Base-by-base conservation (phyloP, 2,113 vertebrate species). In the Platysteira castanea region DNA sequence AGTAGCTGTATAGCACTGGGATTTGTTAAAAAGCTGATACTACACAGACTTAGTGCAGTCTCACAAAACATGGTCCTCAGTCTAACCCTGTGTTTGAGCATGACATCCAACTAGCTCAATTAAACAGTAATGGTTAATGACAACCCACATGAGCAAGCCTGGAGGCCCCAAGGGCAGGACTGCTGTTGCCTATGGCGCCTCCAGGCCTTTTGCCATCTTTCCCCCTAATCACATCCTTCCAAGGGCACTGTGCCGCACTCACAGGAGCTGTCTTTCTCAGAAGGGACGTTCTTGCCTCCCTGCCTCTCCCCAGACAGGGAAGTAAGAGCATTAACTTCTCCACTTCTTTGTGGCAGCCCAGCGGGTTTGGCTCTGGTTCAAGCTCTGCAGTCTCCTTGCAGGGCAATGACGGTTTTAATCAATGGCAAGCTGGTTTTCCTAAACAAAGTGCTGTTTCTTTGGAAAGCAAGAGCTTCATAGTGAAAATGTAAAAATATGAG, bases 191-290 rank as follows among this genome's bases (percentile, higher is more conserved):
- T 16, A 3, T 1, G 1, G 30, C 27, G 15, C 42, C 67, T 77
- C 37, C 41, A 30, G 24, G 61, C 64, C 20, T 42, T 70, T 53
- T 74, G 31, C 27, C 19, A 33, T 53, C 68, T 47, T 77, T 44
- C n/a, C n/a, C 7, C 1, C 41, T 54, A 18, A 41, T 27, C 37
- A 39, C 19, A 28, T 39, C 76, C 28, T 64, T 68, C 52, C 59
- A 31, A 65, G 60, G 56, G 17, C 31, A 52, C 31, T 42, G 41
- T 0, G 0, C 52, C 0, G 0, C 17, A 6, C 19, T 79, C 11
- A 9, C 23, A 33, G 18, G 19, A 7, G 1, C 37, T 0, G 0
- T 63, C 35, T 67, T 92, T 63, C 56, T 95, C 59, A 31, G 41
- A 27, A 19, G 50, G 35, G 60, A 53, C 0, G 0, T 89, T 93